Percentiles rank a stretch among this genome's conserved stretches.
phyloP scores from a whole-genome alignment of 1,140 invertebrate genomes.

The Ostrea denselamellosa region DNA sequence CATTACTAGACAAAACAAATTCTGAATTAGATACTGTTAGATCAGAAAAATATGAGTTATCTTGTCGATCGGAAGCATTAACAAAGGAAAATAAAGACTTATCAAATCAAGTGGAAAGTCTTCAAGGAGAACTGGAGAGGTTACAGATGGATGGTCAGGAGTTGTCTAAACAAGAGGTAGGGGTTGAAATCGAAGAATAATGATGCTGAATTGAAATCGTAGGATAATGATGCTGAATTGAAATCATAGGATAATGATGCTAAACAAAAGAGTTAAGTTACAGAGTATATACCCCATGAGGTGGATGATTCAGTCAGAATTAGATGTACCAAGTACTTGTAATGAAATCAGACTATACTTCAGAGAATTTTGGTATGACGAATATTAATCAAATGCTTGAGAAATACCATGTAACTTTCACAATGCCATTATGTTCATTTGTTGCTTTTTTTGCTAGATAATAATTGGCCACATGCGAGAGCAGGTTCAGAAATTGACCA shows the following conservation, averaged over 20 bases:
- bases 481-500: slow-evolving; percentile 65
- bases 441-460: neutral
- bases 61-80: slow-evolving; percentile 60
- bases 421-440: neutral
- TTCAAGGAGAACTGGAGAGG: slow-evolving; percentile 56
- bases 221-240: too few relatives aligned
- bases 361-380: too few relatives aligned
- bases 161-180: slow-evolving; percentile 69
- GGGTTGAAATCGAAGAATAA: neutral
- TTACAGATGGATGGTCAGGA: slow-evolving; percentile 62
- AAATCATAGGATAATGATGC: too few relatives aligned
- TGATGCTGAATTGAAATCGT: too few relatives aligned
- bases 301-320: neutral
- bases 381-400: too few relatives aligned
- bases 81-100: slow-evolving; percentile 71
- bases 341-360: too few relatives aligned
- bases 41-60: slow-evolving; percentile 62
- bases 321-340: too few relatives aligned
- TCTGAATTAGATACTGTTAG: slow-evolving; percentile 57
- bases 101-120: slow-evolving; percentile 63
- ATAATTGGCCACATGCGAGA: slow-evolving; percentile 66
- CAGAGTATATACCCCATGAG: neutral
- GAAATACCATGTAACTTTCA: too few relatives aligned
- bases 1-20: slow-evolving; percentile 59
- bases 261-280: neutral